phyloP scores from a whole-genome alignment of 1,140 invertebrate species.

The Hydropsyche tenuis region DNA sequence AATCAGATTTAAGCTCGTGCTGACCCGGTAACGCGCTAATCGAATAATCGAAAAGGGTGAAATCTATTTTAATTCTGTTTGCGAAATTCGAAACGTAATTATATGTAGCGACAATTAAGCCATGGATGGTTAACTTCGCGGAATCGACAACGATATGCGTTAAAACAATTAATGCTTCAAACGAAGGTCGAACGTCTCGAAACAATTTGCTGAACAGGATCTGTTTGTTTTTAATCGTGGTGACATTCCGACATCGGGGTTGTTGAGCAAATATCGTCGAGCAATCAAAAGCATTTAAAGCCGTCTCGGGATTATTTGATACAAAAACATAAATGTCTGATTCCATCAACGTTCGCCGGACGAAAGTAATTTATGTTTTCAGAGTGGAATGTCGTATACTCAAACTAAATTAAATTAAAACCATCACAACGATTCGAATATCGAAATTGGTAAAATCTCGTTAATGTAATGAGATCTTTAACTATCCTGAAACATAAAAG shows the following conservation, averaged over 20 bases:
- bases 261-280: not conserved
- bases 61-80: not conserved
- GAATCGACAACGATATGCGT: not conserved
- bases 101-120: no score
- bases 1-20: slow-evolving; percentile 18
- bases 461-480: no score
- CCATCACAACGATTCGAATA: no score
- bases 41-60: not conserved
- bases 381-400: not conserved
- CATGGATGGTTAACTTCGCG: no score
- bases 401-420: slow-evolving; percentile 4
- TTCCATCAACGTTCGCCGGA: not conserved
- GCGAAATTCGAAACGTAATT: not conserved
- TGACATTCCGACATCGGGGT: slow-evolving; percentile 10
- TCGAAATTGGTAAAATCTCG: no score
- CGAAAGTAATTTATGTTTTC: slow-evolving; percentile 11
- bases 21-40: no score
- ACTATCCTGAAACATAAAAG: no score
- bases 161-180: no score
- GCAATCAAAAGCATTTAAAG: slow-evolving; percentile 5
- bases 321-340: slow-evolving; percentile 16
- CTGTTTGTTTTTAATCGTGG: slow-evolving; percentile 17
- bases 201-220: slow-evolving; percentile 20
- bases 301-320: not conserved
- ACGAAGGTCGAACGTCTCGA: slow-evolving; percentile 10